Evolutionary conservation across 2,888 invertebrate genomes (phyloP), one percentile per base, ranked within the genome.

Genomic region (Machimus atricapillus): DNA sequence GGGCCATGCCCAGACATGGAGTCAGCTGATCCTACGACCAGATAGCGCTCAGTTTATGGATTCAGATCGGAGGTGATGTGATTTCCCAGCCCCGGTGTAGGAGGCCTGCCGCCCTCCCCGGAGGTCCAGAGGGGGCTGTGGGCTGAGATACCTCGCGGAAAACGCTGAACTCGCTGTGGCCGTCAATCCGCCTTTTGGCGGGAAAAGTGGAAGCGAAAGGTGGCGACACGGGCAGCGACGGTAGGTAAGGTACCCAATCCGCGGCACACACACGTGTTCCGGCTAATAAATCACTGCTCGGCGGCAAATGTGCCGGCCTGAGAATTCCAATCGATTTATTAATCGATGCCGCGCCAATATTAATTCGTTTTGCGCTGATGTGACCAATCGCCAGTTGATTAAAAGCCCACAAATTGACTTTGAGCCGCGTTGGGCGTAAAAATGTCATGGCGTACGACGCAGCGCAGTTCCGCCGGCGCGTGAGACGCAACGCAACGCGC

Each of bases 11-110:
- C 85, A 85, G 86, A 86, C 87, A 87, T 83, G 76, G 78, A 88
- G 87, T 88, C 88, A 88, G 88, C 88, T 88, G 88, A 88, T 88
- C 34, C 83, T 85, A 79, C 79, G 56, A 46, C 37, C 37, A 81
- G 88, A 88, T 88, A 88, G 88, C 87, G 73, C 79, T 77, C 87
- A 87, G 87, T 88, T 88, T 88, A 88, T 88, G 88, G 87, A 85
- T 85, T 31, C 74, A 85, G 43, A 85, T 74, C 85, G 85, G 85
- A 85, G 73, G 85, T 74, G 85, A 85, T 66, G 66, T 66, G 66
- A 66, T 66, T 66, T 66, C 66, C 66, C 66, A 23, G 66, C 27
- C 66, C 52, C 66, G 27, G 66, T 23, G 66, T 66, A 66, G 66
- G 66, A 66, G 66, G 66, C 27, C 66, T 9, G 8, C 8, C 66